These are phyloP conservation scores for Oryctolagus cuniculus DNA, from an alignment of 2,113 vertebrate species.

Conservation along the genomic window DNA sequence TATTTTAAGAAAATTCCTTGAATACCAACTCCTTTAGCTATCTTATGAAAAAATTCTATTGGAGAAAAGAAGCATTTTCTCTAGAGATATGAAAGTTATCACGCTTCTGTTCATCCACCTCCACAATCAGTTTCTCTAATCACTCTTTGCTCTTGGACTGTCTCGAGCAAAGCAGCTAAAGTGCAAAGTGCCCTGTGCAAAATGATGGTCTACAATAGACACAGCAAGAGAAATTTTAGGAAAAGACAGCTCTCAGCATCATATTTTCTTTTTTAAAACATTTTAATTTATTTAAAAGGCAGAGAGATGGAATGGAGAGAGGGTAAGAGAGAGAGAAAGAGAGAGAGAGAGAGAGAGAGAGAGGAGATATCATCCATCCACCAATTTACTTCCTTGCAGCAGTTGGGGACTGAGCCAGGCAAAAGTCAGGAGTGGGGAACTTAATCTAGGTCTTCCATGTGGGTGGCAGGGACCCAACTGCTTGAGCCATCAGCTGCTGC, in stretches of 20 bases:
- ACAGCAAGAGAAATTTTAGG: not conserved
- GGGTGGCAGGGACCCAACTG: too few species aligned
- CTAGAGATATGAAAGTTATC: not conserved
- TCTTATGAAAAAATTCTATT: not conserved
- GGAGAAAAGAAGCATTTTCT: slow-evolving; percentile 32
- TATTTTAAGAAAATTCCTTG: not conserved
- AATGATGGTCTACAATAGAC: not conserved
- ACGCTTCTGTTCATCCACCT: not conserved
- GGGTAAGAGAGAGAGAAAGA: too few species aligned
- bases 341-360: too few species aligned
- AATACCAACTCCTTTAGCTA: not conserved
- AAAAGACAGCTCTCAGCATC: not conserved
- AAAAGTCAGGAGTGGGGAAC: too few species aligned
- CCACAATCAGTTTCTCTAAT: not conserved
- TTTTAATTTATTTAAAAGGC: too few species aligned
- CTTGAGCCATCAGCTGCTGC: too few species aligned
- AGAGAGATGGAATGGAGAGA: too few species aligned
- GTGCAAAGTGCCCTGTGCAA: not conserved
- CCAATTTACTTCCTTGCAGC: too few species aligned
- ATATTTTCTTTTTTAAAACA: not conserved
- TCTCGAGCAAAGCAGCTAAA: not conserved
- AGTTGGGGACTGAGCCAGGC: too few species aligned
- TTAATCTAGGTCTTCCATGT: too few species aligned
- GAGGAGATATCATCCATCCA: too few species aligned
- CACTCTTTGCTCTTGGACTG: slow-evolving; percentile 9